phyloP scores from a whole-genome alignment of 2,888 invertebrate genomes.

The Hylaea fasciaria region DNA sequence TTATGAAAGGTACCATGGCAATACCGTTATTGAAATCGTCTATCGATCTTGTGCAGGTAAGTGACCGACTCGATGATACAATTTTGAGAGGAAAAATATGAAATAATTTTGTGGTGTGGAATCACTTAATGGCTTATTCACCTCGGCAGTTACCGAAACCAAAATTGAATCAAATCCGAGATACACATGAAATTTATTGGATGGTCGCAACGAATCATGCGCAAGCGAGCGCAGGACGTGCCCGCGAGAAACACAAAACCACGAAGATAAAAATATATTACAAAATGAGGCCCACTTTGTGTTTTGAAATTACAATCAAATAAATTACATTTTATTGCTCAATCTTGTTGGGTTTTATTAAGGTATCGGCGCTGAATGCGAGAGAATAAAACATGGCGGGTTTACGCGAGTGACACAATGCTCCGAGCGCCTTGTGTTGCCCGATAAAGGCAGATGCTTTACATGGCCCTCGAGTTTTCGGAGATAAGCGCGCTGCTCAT shows the following conservation, averaged over 20 bases:
- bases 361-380: slow-evolving; percentile 81
- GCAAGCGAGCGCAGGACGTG: slow-evolving; percentile 72
- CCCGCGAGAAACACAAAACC: slow-evolving; percentile 79
- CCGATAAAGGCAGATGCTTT: slow-evolving; percentile 72
- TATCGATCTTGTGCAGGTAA: slow-evolving; percentile 3
- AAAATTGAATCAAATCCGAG: slow-evolving; percentile 70
- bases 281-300: slow-evolving; percentile 84
- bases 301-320: slow-evolving; percentile 85
- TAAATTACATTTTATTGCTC: slow-evolving; percentile 85
- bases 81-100: slow-evolving; percentile 44
- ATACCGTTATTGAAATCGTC: slow-evolving; percentile 4
- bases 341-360: slow-evolving; percentile 85
- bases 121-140: slow-evolving; percentile 70
- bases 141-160: slow-evolving; percentile 60
- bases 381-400: slow-evolving; percentile 81
- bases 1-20: background rate
- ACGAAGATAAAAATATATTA: slow-evolving; percentile 83
- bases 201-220: slow-evolving; percentile 65
- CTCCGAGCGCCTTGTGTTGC: slow-evolving; percentile 60
- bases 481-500: slow-evolving; percentile 72
- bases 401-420: slow-evolving; percentile 79
- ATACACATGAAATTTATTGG: slow-evolving; percentile 68
- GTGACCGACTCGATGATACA: slow-evolving; percentile 28
- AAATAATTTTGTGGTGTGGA: slow-evolving; percentile 58
- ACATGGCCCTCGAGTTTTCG: slow-evolving; percentile 73